Base-by-base conservation (phyloP, 2,797 vertebrate genomes). In the Poeciliopsis presidionis region DNA sequence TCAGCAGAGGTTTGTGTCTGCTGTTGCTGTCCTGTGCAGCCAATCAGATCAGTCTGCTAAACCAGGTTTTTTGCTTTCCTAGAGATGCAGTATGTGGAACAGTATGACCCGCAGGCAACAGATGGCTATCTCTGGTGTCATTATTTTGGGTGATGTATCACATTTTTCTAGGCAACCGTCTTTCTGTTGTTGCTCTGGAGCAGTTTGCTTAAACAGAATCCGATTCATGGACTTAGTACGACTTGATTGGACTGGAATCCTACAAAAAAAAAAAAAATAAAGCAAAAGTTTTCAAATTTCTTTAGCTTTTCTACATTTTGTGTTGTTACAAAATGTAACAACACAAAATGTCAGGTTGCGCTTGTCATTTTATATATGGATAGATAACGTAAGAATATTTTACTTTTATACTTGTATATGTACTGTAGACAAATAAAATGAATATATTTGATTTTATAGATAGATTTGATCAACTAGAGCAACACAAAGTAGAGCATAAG, bases 71-170 rank as follows among this genome's bases (percentile, higher is more conserved):
- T 63, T 43, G 57, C 51, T 1, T 43, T 33, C n/a, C 47, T 41
- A 30, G 33, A 36, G 59, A 47, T 76, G 41, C 25, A 59, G 72
- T 70, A 82, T 74, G 61, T 41, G 74, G 67, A 73, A 25, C 43
- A 45, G 18, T 1, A 14, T 76, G 28, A 0, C 43, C 69, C 71
- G 70, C 63, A 33, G 49, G 73, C 69, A 61, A 33, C 75, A 59
- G 36, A 39, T 75, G 61, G 5, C 20, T 7, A 65, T 39, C 67
- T 65, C 72, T 78, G 74, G 70, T 14, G 51, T 45, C 28, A n/a
- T 73, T 57, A 28, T 46, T 49, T 45, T 75, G 11, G 76, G 49
- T 61, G 46, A 72, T 18, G 16, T 63, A n/a, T 63, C 39, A 76
- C 45, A 67, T 46, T 46, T 28, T 49, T 61, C 22, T 67, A 63